phyloP scores from a whole-genome alignment of 2,113 vertebrate genomes.

The Nerophis lumbriciformis region DNA sequence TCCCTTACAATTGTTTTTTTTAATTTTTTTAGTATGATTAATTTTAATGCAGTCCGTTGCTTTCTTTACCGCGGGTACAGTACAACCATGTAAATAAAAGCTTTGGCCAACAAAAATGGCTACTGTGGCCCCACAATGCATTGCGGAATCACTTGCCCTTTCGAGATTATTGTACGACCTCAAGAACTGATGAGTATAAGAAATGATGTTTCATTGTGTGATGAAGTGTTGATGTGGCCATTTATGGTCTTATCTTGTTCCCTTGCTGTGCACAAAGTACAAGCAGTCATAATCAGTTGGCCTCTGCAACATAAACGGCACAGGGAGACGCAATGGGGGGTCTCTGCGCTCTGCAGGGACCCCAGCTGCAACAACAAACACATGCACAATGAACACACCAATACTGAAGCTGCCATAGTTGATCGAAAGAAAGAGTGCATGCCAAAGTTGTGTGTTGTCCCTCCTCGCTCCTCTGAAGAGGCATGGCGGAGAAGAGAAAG shows the following conservation, averaged over 20 bases:
- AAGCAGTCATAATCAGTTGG: background rate
- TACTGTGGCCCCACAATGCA: no score
- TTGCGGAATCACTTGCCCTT: no score
- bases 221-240: background rate
- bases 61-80: no score
- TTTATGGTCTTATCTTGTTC: conserved; percentile 15
- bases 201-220: background rate
- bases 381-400: background rate
- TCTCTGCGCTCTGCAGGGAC: background rate
- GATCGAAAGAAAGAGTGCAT: conserved; percentile 11
- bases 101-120: no score
- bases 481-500: conserved; percentile 55
- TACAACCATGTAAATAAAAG: no score
- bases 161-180: background rate
- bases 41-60: no score
- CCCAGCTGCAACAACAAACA: conserved; percentile 5
- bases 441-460: conserved; percentile 24
- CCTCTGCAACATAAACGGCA: background rate
- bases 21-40: no score
- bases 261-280: conserved; percentile 13
- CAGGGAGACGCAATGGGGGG: conserved; percentile 10
- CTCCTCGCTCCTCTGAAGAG: conserved; percentile 41
- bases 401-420: conserved; percentile 6
- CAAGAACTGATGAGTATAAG: background rate
- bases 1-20: no score